Evolutionary conservation across 2,888 invertebrate genomes (phyloP), one percentile per base, ranked within the genome.

Genomic region (Drosophila birchii): DNA sequence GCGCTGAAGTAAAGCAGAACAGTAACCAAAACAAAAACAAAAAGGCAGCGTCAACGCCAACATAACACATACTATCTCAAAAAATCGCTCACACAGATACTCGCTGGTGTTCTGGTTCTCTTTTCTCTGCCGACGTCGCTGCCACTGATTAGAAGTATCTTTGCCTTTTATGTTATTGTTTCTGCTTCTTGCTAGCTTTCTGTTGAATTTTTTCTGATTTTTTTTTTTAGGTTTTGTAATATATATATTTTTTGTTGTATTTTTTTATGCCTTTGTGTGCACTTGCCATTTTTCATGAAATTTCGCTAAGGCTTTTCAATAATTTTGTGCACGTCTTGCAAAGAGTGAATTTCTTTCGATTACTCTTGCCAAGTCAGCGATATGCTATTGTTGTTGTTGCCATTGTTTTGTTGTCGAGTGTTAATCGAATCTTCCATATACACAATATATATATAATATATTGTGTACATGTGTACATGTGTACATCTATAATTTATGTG

Each of bases 331-430:
- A 87, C 83, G 83, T 82, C 80, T 88, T 77, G 71, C 68, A 69
- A 47, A 47, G 51, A 71, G 64, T 77, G 79, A 77, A 79, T 81
- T 81, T 74, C 74, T 83, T 82, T 77, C 78, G 75, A 85, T 89
- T 84, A 74, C 78, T 87, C 81, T 87, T 81, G 88, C 80, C 74
- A 81, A 84, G 72, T 76, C 88, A 87, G 85, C 89, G 74, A 44
- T 72, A 53, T 53, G 47, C 18, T 12, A 47, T 47, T 78, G 70
- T 68, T 64, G 51, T 76, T 73, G 70, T 77, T 55, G 41, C 69
- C 71, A 55, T 84, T 73, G 70, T 77, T 55, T 79, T 74, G 73
- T 77, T 55, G 68, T 83, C 76, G 75, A 81, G 85, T 81, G 76
- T 73, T 87, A 86, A 87, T 88, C 80, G 88, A 87, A 79, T 86